Base-by-base conservation (phyloP, 2,113 vertebrate species). In the Cynoglossus semilaevis region DNA sequence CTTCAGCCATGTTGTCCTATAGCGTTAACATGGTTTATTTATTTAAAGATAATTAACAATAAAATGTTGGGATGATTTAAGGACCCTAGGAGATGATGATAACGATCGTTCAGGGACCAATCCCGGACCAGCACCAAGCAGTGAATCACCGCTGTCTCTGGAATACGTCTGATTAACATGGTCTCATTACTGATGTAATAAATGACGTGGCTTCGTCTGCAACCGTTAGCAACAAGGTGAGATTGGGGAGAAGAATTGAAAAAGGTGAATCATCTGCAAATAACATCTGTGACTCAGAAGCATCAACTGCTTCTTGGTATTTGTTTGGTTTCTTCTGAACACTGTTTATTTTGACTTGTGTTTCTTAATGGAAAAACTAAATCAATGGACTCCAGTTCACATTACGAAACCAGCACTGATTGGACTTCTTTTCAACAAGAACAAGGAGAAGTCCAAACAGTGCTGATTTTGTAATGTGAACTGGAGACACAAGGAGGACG, bases 181-280 rank as follows among this genome's bases (percentile, higher is more conserved):
- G 57, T 85, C 87, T 86, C 84, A 86, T 89, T 90, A 90, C 81
- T 61, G 81, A 82, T 77, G 79, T 85, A 85, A 90, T 89, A 87
- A 86, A 91, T 68, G 80, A 86, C 68, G 18, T 50, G 59, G 74
- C 79, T 84, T 79, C 67, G 69, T 79, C 84, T 77, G 58, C 84
- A 65, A 47, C 29, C 46, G 67, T 45, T 55, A 54, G 55, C 69
- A 71, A 72, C 47, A 22, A 29, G 46, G 51, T 56, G 36, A 69
- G 57, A 71, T 67, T 42, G 50, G 40, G 57, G 58, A 77, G 67
- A 63, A 70, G 48, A 51, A 60, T 48, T 62, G 52, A 69, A 72
- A 75, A 74, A 72, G 63, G 51, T 70, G 68, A 52, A 77, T 72
- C 57, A 51, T 56, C 77, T 74, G 70, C 42, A 29, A n/a, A 19